A percentile compares a stretch with the other conserved stretches of the same genome.
These are phyloP conservation scores for Callitettix versicolor DNA, from an alignment of 1,140 invertebrate genomes.

Conservation along the genomic window DNA sequence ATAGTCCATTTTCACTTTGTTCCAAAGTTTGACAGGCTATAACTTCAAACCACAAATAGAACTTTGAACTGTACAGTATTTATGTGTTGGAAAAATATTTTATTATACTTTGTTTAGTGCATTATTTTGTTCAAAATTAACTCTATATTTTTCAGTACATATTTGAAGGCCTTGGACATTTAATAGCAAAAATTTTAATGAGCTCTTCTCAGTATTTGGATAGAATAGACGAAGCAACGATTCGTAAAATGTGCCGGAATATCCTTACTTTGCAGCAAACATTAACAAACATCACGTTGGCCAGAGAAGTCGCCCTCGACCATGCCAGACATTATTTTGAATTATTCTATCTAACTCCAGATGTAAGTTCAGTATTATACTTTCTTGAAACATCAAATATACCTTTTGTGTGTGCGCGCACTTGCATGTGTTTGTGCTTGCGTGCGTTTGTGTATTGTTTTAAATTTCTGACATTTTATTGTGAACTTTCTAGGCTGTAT, in stretches of 20 bases:
- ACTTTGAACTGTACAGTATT: too few species aligned
- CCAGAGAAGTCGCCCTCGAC: slow-evolving; percentile 74
- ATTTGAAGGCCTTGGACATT: slow-evolving; percentile 83
- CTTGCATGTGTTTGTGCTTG: too few species aligned
- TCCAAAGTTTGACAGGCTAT: too few species aligned
- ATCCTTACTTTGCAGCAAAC: slow-evolving; percentile 79
- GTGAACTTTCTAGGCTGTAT: too few species aligned
- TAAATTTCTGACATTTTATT: background rate
- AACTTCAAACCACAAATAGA: too few species aligned
- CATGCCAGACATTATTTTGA: slow-evolving; percentile 83
- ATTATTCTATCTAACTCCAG: slow-evolving; percentile 70
- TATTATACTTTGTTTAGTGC: too few species aligned
- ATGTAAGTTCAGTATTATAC: slow-evolving; percentile 40
- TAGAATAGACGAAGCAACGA: slow-evolving; percentile 66
- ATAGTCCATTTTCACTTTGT: too few species aligned
- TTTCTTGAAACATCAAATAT: too few species aligned
- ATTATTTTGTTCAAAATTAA: too few species aligned
- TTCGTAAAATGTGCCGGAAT: slow-evolving; percentile 75
- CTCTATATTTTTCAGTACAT: too few species aligned
- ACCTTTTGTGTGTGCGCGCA: background rate
- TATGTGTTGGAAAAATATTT: too few species aligned
- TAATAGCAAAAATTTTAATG: slow-evolving; percentile 77
- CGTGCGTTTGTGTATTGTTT: background rate
- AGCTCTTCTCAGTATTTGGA: slow-evolving; percentile 69
- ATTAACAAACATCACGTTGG: slow-evolving; percentile 71